phyloP scores from a whole-genome alignment of 2,797 vertebrate species.

The Microctenopoma lineatum region DNA sequence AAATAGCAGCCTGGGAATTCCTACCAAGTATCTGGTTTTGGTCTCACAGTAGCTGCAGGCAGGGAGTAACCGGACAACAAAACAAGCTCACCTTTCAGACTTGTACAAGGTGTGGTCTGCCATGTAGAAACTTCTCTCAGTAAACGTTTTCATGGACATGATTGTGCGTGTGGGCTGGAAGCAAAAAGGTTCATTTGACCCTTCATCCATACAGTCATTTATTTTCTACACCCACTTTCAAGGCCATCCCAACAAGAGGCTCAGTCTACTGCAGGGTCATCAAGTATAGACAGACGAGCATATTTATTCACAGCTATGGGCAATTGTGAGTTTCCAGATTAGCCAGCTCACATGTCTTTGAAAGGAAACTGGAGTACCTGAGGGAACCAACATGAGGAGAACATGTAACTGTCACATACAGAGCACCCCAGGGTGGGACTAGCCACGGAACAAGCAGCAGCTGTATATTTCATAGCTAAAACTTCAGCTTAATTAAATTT shows the following conservation, averaged over 20 bases:
- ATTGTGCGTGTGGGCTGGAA: constrained; percentile 10
- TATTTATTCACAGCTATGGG: constrained; percentile 5
- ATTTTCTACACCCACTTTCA: not conserved
- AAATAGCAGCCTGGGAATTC: constrained; percentile 73
- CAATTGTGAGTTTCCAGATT: constrained; percentile 19
- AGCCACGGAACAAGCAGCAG: not conserved
- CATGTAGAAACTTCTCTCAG: constrained; percentile 9
- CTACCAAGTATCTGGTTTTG: constrained; percentile 63
- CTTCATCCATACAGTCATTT: not conserved
- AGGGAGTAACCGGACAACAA: constrained; percentile 71
- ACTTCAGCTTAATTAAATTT: not conserved
- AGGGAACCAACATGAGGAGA: not conserved
- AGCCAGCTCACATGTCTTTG: constrained; percentile 5
- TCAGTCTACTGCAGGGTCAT: not conserved
- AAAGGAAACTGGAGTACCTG: not conserved
- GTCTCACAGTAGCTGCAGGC: constrained; percentile 73
- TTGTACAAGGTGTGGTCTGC: constrained; percentile 54
- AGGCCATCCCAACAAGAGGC: not conserved
- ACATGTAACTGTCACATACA: not conserved
- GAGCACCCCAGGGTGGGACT: not conserved
- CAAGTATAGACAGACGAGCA: not conserved
- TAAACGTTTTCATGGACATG: constrained; percentile 10
- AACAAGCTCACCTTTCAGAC: constrained; percentile 75
- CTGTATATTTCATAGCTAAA: not conserved
- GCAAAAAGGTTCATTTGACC: constrained; percentile 5